Evolutionary conservation across 2,888 invertebrate genomes (phyloP), one percentile per base, ranked within the genome.

Genomic region (Iphiclides podalirius): DNA sequence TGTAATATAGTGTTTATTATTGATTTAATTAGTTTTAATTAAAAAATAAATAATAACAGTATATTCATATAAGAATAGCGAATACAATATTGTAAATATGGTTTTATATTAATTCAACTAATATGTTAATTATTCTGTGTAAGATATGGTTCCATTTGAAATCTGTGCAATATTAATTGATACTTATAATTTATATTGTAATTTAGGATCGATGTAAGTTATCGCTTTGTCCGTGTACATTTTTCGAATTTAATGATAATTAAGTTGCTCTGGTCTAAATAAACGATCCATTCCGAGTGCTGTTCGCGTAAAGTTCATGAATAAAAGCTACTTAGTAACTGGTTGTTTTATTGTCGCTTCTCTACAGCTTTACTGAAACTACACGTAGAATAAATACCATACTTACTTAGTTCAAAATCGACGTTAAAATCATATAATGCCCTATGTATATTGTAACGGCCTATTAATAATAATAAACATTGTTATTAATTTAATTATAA

Each of bases 241-340:
- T 78, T 28, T 79, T 79, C 80, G 82, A 83, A 82, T 84, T 82
- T 83, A 81, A 79, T 79, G 79, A 64, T 58, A 55, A 23, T 58
- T 68, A 75, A 75, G 70, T 63, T 52, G 46, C 60, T 63, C 20
- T 64, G 63, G 57, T 60, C 11, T 66, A 50, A 58, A 50, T 55
- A 53, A 47, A 46, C 39, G 47, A 44, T 59, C 54, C 61, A 63
- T 63, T 60, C 61, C 63, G 57, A 56, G 54, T n/a, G n/a, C 52
- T 43, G 55, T 63, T 58, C 49, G 42, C 52, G 57, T 65, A 59
- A 60, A 60, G 57, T 62, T 63, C 57, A 59, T 56, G 55, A 59
- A 70, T 67, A 68, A 70, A 70, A 69, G 37, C 47, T 60, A 56
- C 55, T 60, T 65, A 63, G 60, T 62, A 60, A 66, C 17, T 13